phyloP scores from a whole-genome alignment of 1,140 invertebrate species.

The Cyclina sinensis region DNA sequence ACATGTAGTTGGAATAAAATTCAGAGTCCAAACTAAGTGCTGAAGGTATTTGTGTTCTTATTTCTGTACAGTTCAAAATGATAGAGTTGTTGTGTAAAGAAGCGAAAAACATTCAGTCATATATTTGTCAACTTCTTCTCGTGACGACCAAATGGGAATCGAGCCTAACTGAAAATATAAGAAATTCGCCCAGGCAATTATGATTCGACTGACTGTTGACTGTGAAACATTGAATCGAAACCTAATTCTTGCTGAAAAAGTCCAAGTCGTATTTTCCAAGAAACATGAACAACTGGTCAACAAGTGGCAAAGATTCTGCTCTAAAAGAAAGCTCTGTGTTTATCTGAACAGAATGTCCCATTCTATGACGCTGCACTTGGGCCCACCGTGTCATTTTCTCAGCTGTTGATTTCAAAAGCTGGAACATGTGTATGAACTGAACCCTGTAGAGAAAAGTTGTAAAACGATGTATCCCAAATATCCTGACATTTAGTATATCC shows the following conservation, averaged over 20 bases:
- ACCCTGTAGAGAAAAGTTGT: no score
- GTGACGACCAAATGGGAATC: no score
- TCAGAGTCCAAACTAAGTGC: slow-evolving; percentile 16
- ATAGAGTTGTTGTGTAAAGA: no score
- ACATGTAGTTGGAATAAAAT: slow-evolving; percentile 29
- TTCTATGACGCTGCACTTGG: no score
- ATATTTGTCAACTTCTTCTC: no score
- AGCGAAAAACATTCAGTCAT: no score
- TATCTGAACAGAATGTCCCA: not conserved
- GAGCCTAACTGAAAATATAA: no score
- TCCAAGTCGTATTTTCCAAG: not conserved
- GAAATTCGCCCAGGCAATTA: not conserved
- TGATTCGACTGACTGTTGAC: not conserved
- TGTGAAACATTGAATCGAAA: slow-evolving; percentile 25
- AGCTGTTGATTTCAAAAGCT: no score
- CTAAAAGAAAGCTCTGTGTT: not conserved
- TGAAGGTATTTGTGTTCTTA: slow-evolving; percentile 12
- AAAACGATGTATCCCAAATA: no score
- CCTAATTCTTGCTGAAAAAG: slow-evolving; percentile 8
- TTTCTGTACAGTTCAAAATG: slow-evolving; percentile 4
- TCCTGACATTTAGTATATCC: no score
- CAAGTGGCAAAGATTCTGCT: not conserved
- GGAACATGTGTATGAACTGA: no score
- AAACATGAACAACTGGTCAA: slow-evolving; percentile 8
- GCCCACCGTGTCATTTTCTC: no score